Evolutionary conservation across 2,797 vertebrate species (phyloP).

Genomic region (Lophura swinhoii): DNA sequence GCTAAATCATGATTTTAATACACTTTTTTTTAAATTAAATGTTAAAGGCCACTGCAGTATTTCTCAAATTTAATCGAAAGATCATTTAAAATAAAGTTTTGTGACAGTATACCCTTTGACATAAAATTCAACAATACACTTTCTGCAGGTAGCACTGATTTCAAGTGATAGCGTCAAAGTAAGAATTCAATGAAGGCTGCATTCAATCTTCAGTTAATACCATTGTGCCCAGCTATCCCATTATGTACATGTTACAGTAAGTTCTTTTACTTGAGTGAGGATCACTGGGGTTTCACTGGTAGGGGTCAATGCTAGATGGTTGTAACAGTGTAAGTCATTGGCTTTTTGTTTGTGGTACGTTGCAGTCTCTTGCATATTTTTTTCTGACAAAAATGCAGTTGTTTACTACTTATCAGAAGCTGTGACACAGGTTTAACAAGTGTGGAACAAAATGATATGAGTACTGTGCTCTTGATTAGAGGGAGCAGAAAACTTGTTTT

Average conservation of each 20-base stretch:
- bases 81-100: neutral
- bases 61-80: slow-evolving; percentile 12
- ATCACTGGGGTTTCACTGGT: slow-evolving; percentile 26
- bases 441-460: neutral
- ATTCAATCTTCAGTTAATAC: slow-evolving; percentile 49
- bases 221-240: slow-evolving; percentile 67
- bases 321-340: neutral
- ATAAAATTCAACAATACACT: slow-evolving; percentile 49
- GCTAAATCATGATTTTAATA: neutral
- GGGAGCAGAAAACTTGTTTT: neutral
- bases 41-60: slow-evolving; percentile 9
- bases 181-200: slow-evolving; percentile 66
- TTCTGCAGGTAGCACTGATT: slow-evolving; percentile 69
- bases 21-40: neutral
- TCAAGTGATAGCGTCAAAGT: slow-evolving; percentile 69
- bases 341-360: neutral
- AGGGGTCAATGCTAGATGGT: neutral
- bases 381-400: neutral
- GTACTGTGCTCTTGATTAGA: neutral
- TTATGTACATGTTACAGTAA: slow-evolving; percentile 63
- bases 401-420: neutral
- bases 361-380: neutral
- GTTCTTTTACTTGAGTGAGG: slow-evolving; percentile 51
- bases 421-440: neutral
- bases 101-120: slow-evolving; percentile 33